Base-by-base conservation (phyloP, 2,888 invertebrate genomes). In the Allolobophora icterica region DNA sequence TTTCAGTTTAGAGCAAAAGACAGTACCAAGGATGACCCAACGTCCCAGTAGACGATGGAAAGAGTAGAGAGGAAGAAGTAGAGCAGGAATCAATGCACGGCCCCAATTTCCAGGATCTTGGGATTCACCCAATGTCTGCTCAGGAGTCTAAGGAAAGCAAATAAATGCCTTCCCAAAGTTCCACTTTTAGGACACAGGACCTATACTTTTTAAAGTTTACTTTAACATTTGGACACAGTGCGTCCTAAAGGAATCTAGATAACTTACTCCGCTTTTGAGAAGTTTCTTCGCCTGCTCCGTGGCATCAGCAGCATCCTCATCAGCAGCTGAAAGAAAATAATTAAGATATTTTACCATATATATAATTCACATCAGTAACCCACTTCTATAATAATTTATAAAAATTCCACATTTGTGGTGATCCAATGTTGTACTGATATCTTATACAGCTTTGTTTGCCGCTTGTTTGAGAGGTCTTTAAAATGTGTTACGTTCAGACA, bases 231-330 rank as follows among this genome's bases (percentile, higher is more conserved):
- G n/a, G n/a, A 71, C 71, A 71, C n/a, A n/a, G 6, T 8, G 8
- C 11, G n/a, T 71, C 71, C 30, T 71, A 71, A 71, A 71, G 30
- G 13, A 42, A 89, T 45, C 35, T n/a, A 40, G 34, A 34, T 34
- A 21, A 93, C 94, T 98, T 90, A 98, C 98, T 21, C 99, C 99
- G 92, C 98, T 98, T 95, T 98, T 98, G 4, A 99, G 97, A n/a
- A 99, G 96, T 95, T 98, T 99, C 91, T 98, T 97, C 0, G 98
- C 99, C 42, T 98, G 97, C 96, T 99, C 98, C 89, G 98, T 97
- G 5, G 99, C 98, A 96, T 98, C 98, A 91, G 98, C 94, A 84
- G 94, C 94, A 38, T 94, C 94, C 91, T 94, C 94, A 40, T 87
- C 87, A 4, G 93, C 84, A 83, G 91, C 92, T 92, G 92, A 58